Percentiles rank a stretch among this genome's conserved stretches.
Conservation (phyloP, 2,113 vertebrate species). For the Gymnocephalus cernua region DNA sequence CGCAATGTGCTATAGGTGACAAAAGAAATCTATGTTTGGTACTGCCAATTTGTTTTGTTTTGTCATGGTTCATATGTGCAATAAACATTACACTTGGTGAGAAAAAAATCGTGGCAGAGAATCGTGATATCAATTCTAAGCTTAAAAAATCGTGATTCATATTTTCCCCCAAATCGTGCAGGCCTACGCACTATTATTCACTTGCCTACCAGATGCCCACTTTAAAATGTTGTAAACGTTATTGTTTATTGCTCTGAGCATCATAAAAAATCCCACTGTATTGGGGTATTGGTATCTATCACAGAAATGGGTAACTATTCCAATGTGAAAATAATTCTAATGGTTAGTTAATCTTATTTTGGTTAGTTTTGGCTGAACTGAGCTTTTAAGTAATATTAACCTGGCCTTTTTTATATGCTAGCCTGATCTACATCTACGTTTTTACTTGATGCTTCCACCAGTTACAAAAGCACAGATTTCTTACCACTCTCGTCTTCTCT, state of each 20-base stretch:
- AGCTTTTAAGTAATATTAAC: background rate
- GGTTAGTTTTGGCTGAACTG: background rate
- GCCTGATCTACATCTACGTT: background rate
- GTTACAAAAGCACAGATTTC: constrained; percentile 12
- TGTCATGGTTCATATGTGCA: no score
- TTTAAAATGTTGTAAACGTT: background rate
- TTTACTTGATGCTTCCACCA: background rate
- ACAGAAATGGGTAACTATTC: background rate
- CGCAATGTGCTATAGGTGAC: no score
- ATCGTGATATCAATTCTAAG: no score
- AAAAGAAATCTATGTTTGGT: no score
- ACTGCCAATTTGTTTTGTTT: no score
- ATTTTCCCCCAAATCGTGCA: no score
- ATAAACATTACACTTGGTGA: no score
- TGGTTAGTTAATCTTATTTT: background rate
- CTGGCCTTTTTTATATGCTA: background rate
- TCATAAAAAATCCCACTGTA: background rate
- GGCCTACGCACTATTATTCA: no score
- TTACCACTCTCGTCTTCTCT: constrained; percentile 2
- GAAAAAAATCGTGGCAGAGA: no score
- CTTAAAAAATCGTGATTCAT: no score
- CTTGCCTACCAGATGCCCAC: no score
- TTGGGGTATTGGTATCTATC: no score
- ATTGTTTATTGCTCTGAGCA: background rate
- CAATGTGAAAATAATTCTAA: background rate